A percentile compares a stretch with the other conserved stretches of the same genome.
Conservation (phyloP, 2,888 invertebrate genomes). For the Malthinus flaveolus region DNA sequence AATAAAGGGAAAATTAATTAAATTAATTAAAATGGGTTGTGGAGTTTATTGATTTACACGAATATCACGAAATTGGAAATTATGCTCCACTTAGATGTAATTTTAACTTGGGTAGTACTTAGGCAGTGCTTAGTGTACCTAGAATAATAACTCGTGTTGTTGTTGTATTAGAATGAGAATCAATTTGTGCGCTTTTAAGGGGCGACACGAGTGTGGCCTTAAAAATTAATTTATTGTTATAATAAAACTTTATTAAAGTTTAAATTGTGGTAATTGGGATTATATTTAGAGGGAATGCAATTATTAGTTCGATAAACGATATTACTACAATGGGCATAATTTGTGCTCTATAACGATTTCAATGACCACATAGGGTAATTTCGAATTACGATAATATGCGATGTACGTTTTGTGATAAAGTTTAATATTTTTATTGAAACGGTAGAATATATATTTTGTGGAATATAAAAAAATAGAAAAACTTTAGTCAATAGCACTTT, state of each 20-base stretch:
- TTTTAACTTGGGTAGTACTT: too few relatives aligned
- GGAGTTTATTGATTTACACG: too few relatives aligned
- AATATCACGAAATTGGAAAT: too few relatives aligned
- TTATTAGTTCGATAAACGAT: constrained; percentile 36
- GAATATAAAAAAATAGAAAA: background rate
- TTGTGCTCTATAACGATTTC: constrained; percentile 16
- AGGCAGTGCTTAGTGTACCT: too few relatives aligned
- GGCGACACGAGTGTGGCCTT: too few relatives aligned
- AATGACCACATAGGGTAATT: background rate
- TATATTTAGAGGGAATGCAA: background rate
- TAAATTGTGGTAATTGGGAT: constrained; percentile 3
- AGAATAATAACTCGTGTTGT: too few relatives aligned
- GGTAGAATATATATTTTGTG: constrained; percentile 22
- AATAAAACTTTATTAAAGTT: background rate
- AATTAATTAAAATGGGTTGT: too few relatives aligned
- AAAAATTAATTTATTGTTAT: too few relatives aligned
- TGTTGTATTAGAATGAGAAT: too few relatives aligned
- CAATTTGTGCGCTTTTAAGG: too few relatives aligned
- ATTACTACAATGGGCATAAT: constrained; percentile 26
- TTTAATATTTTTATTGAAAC: constrained; percentile 15
- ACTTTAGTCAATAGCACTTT: constrained; percentile 32
- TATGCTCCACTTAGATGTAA: too few relatives aligned
- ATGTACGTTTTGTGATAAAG: background rate
- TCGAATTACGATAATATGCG: background rate
- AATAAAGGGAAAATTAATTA: too few relatives aligned